Conservation (phyloP, 2,113 vertebrate species). For the Bagarius yarrelli region DNA sequence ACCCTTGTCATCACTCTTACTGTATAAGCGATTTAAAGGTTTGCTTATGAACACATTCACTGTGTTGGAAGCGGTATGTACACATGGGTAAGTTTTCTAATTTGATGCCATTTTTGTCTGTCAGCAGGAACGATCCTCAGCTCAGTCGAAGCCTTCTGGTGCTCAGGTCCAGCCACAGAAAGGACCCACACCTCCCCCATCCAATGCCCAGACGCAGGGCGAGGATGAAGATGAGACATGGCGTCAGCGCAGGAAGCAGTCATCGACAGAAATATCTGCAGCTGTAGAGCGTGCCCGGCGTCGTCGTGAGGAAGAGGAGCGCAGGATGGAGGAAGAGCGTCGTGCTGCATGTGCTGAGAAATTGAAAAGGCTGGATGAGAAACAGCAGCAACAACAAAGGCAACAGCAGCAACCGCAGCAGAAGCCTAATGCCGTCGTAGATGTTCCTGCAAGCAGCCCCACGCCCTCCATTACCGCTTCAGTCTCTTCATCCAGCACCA, state of each 20-base stretch:
- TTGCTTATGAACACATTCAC: neutral
- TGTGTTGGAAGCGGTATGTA: neutral
- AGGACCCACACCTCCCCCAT: conserved; percentile 55
- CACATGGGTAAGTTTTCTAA: conserved; percentile 8
- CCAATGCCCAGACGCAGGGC: conserved; percentile 62
- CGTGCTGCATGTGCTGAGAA: conserved; percentile 89
- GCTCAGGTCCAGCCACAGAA: conserved; percentile 58
- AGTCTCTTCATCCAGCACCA: conserved; percentile 67
- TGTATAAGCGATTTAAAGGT: neutral
- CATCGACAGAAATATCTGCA: conserved; percentile 84
- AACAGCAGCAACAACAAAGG: conserved; percentile 57
- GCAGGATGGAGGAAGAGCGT: conserved; percentile 89
- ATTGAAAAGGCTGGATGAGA: conserved; percentile 86
- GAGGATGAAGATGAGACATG: conserved; percentile 92
- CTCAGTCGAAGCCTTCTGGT: conserved; percentile 63
- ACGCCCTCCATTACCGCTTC: conserved; percentile 67
- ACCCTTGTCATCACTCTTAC: neutral
- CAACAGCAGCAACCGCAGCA: conserved; percentile 34
- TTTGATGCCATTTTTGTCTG: neutral
- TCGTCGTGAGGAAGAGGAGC: conserved; percentile 86
- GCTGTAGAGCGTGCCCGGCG: conserved; percentile 87
- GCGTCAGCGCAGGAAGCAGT: conserved; percentile 89
- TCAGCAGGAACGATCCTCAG: conserved; percentile 63
- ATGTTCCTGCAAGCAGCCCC: conserved; percentile 60
- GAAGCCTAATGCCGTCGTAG: conserved; percentile 52